These are phyloP conservation scores for Tipula confusa DNA, from an alignment of 2,888 invertebrate genomes.

Conservation along the genomic window DNA sequence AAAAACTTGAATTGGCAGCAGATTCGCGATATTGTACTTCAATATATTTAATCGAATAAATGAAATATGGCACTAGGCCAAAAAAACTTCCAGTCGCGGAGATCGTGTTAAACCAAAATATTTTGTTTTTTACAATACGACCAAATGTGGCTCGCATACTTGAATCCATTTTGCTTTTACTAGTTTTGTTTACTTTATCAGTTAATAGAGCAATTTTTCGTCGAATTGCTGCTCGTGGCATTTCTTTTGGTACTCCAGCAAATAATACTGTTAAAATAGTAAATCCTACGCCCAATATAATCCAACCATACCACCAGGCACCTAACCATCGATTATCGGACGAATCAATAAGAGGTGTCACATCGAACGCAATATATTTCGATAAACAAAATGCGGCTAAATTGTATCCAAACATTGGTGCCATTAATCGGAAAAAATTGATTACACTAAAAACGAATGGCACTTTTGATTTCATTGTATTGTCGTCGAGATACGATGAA, in stretches of 20 bases:
- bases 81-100: background rate
- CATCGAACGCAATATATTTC: background rate
- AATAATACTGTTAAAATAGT: background rate
- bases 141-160: background rate
- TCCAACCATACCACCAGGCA: conserved; percentile 21
- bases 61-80: conserved; percentile 13
- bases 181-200: background rate
- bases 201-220: background rate
- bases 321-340: conserved; percentile 20
- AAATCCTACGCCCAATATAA: background rate
- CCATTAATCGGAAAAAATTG: background rate
- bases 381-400: background rate
- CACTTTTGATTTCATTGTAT: background rate
- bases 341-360: background rate
- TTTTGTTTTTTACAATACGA: background rate
- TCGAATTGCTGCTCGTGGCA: background rate
- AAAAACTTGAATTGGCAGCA: background rate
- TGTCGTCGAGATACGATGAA: background rate
- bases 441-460: background rate
- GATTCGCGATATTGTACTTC: background rate
- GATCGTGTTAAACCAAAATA: background rate
- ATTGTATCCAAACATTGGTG: background rate
- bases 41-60: background rate
- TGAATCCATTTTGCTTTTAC: background rate
- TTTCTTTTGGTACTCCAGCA: background rate